These are phyloP conservation scores for Pantala flavescens DNA, from an alignment of 1,140 invertebrate genomes.

Conservation along the genomic window DNA sequence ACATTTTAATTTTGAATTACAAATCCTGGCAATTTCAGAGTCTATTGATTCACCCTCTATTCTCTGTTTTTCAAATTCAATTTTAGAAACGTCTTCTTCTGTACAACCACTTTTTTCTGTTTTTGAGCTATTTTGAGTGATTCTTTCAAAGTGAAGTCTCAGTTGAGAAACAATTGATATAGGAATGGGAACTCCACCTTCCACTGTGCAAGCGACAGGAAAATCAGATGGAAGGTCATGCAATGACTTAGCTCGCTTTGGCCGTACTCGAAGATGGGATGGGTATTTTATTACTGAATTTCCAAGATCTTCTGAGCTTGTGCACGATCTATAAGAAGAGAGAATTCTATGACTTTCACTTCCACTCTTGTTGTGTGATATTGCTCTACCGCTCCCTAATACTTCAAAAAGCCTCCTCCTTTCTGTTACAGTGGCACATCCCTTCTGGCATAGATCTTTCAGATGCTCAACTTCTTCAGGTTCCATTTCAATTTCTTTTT, in stretches of 20 bases:
- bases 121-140: neutral
- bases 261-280: conserved; percentile 20
- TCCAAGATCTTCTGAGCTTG: neutral
- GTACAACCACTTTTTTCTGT: neutral
- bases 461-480: conserved; percentile 37
- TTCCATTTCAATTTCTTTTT: conserved; percentile 14
- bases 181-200: neutral
- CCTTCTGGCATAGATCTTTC: conserved; percentile 44
- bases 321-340: conserved; percentile 33
- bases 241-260: conserved; percentile 44
- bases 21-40: no score
- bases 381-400: conserved; percentile 31
- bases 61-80: no score
- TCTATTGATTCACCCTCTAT: no score
- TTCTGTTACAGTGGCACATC: conserved; percentile 46
- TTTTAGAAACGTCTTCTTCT: neutral
- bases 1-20: no score
- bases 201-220: neutral
- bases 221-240: conserved; percentile 36
- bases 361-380: conserved; percentile 31
- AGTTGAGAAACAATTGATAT: neutral
- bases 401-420: conserved; percentile 49
- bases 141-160: neutral
- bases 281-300: neutral
- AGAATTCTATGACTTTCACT: conserved; percentile 38